phyloP scores from a whole-genome alignment of 1,140 invertebrate species.

The Drosophila ogumai region DNA sequence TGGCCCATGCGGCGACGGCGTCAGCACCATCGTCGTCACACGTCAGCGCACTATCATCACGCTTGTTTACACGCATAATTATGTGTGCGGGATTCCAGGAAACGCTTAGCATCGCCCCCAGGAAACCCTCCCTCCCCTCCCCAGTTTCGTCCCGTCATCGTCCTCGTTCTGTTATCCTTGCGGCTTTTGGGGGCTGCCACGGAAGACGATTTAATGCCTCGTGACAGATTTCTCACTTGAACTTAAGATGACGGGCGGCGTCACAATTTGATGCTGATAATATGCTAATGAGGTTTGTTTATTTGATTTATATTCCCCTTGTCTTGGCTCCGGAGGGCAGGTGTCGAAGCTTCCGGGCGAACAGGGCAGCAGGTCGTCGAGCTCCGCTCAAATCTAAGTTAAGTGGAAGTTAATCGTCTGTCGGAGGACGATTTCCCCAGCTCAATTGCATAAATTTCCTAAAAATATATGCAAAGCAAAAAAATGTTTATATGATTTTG shows the following conservation, averaged over 20 bases:
- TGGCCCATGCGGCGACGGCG: conserved; percentile 21
- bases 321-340: conserved; percentile 40
- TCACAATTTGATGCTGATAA: conserved; percentile 77
- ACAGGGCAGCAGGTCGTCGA: conserved; percentile 7
- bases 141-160: not conserved
- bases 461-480: not conserved
- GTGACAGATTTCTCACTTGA: conserved; percentile 82
- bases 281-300: conserved; percentile 82
- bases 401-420: conserved; percentile 48
- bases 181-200: conserved; percentile 57
- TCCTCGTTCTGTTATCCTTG: conserved; percentile 43
- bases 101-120: conserved; percentile 30
- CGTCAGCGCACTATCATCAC: conserved; percentile 79
- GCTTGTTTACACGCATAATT: conserved; percentile 83
- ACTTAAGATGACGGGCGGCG: conserved; percentile 63
- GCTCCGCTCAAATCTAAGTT: conserved; percentile 32
- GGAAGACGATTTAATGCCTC: conserved; percentile 74
- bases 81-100: conserved; percentile 70
- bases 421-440: not conserved
- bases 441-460: conserved; percentile 13
- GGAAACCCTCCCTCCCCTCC: not conserved
- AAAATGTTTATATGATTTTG: not conserved
- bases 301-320: conserved; percentile 78
- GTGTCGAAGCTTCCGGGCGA: conserved; percentile 34
- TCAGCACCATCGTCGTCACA: conserved; percentile 60